Conservation (phyloP, 2,888 invertebrate species). For the Drosophila mimica region DNA sequence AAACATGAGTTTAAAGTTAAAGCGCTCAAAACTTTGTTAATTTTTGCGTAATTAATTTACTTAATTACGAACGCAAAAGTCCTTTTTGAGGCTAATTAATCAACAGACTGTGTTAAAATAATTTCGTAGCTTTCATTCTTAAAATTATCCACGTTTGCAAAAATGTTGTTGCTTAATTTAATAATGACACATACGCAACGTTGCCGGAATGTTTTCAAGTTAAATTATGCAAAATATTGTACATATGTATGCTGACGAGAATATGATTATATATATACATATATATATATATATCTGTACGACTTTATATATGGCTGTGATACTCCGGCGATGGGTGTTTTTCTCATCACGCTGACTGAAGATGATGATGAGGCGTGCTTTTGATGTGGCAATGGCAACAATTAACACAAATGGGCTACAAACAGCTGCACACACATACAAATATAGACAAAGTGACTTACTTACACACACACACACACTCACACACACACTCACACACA, state of each 20-base stretch:
- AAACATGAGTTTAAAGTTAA: not conserved
- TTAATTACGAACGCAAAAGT: slow-evolving; percentile 52
- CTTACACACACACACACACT: slow-evolving; percentile 7
- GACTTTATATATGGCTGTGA: not conserved
- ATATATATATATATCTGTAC: not conserved
- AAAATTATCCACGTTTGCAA: slow-evolving; percentile 35
- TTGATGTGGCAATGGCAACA: slow-evolving; percentile 64
- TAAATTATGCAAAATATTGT: slow-evolving; percentile 57
- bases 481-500: not conserved
- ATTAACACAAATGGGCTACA: slow-evolving; percentile 55
- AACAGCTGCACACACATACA: slow-evolving; percentile 11
- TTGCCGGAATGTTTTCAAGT: slow-evolving; percentile 36
- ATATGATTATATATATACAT: not conserved
- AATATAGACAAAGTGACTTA: slow-evolving; percentile 1
- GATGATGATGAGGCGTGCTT: slow-evolving; percentile 53
- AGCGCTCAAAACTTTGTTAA: not conserved
- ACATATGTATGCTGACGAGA: not conserved
- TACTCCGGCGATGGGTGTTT: not conserved
- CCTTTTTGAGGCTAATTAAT: slow-evolving; percentile 46
- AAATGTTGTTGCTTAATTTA: slow-evolving; percentile 45
- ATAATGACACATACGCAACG: slow-evolving; percentile 54
- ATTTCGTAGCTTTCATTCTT: slow-evolving; percentile 4
- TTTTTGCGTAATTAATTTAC: slow-evolving; percentile 37
- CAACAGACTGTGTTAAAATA: slow-evolving; percentile 11
- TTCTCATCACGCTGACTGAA: slow-evolving; percentile 8